These are phyloP conservation scores for Dasypogon diadema DNA, from an alignment of 2,888 invertebrate species.

Conservation along the genomic window DNA sequence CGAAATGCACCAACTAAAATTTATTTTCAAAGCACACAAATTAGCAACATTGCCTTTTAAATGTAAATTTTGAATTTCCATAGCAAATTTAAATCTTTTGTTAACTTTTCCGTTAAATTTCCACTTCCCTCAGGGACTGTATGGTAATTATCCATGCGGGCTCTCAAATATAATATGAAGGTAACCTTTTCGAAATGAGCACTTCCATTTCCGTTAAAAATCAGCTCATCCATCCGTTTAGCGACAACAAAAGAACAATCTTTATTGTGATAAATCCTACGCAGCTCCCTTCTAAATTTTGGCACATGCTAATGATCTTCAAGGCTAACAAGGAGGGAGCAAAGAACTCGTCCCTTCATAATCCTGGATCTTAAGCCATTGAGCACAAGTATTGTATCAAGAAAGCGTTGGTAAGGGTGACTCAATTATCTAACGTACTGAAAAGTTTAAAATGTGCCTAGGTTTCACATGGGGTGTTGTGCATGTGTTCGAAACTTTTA, in stretches of 20 bases:
- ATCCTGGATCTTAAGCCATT: not conserved
- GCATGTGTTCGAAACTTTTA: not conserved
- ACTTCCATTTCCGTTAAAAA: constrained; percentile 51
- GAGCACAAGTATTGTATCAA: not conserved
- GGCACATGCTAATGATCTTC: constrained; percentile 39
- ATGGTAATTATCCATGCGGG: constrained; percentile 14
- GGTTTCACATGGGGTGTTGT: not conserved
- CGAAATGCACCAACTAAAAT: no score
- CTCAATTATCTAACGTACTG: not conserved
- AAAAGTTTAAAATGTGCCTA: no score
- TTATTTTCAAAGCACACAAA: no score
- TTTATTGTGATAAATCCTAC: constrained; percentile 6
- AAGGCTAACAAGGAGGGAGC: constrained; percentile 24
- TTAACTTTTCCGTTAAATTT: not conserved
- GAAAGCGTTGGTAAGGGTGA: not conserved
- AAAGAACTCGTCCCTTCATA: not conserved
- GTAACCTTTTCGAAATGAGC: constrained; percentile 8
- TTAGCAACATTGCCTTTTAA: no score
- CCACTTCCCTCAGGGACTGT: not conserved
- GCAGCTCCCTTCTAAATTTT: constrained; percentile 8
- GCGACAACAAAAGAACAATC: constrained; percentile 22
- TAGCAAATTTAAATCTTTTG: no score
- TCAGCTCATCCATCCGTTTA: constrained; percentile 42
- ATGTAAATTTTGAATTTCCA: no score
- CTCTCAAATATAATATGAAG: not conserved